These are phyloP conservation scores for Peromyscus californicus DNA, from an alignment of 2,113 vertebrate genomes.

Conservation along the genomic window DNA sequence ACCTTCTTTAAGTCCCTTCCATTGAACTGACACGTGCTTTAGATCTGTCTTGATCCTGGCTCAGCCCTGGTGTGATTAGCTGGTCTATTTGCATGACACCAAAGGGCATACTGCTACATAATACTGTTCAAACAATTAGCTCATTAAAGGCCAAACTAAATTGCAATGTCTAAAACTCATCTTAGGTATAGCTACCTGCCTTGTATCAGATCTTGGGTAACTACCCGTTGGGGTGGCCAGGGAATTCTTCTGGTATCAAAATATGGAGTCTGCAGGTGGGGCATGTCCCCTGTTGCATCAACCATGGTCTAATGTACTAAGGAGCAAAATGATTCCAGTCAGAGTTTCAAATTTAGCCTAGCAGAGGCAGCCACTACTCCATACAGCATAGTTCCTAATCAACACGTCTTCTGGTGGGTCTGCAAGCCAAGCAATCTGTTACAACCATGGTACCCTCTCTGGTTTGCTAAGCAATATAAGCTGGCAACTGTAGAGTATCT, in stretches of 20 bases:
- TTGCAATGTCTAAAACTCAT: conserved; percentile 47
- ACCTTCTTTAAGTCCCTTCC: conserved; percentile 39
- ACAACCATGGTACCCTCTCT: background rate
- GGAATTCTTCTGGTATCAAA: conserved; percentile 81
- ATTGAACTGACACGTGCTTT: conserved; percentile 20
- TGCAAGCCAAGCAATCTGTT: conserved; percentile 6
- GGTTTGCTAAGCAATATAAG: background rate
- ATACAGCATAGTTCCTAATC: background rate
- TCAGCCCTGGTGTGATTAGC: conserved; percentile 18
- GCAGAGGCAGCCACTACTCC: background rate
- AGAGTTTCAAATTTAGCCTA: conserved; percentile 55
- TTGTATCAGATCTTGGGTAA: conserved; percentile 73
- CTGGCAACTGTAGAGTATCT: background rate
- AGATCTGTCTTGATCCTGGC: conserved; percentile 52
- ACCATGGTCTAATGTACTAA: conserved; percentile 83
- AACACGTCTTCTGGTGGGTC: background rate
- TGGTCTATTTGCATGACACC: background rate
- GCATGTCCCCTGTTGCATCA: conserved; percentile 83
- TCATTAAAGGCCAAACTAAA: conserved; percentile 57
- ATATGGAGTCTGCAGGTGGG: conserved; percentile 84
- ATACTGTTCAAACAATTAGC: conserved; percentile 41
- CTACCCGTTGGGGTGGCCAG: conserved; percentile 64
- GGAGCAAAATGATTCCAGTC: conserved; percentile 63
- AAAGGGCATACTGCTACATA: conserved; percentile 6
- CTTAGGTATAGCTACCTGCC: conserved; percentile 8